Base-by-base conservation (phyloP, 2,888 invertebrate genomes). In the Anaspis maculata region DNA sequence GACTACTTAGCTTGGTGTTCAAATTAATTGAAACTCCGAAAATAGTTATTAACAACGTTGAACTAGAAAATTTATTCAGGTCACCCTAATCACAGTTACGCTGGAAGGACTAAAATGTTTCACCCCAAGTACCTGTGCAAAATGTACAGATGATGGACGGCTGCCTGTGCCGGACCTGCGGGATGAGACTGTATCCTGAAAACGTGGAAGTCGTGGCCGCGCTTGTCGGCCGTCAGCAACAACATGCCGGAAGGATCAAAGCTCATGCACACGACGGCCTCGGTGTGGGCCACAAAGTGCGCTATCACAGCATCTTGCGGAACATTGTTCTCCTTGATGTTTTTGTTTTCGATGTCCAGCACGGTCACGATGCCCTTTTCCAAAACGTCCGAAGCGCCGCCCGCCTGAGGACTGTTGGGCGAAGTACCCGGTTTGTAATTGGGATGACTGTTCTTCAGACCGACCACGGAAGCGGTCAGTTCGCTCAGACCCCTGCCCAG, bases 171-270 rank as follows among this genome's bases (percentile, higher is more conserved):
- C 6, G 92, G 80, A 1, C 89, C 87, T 29, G 83, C 80, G 1
- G 64, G 61, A 70, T 96, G 96, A 0, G 95, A 87, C 57, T 92
- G 87, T 48, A 98, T 78, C 37, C 90, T 76, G 68, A 96, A 98
- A 49, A 98, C 77, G 65, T 98, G 88, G 70, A 98, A 98, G 61
- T 92, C 89, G 57, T 95, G 91, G 0, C 95, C 96, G 13, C 88
- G 76, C 48, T 82, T 80, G 64, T 95, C 95, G 1, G 92, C 91
- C 1, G 94, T 94, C 46, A 95, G 72, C 25, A 96, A 70, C 37
- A 96, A 65, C 69, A 87, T 79, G 26, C 95, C 96, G 32, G 88
- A 89, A 26, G 83, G 79, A 66, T 96, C 94, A 63, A 95, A 95
- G 55, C 83, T 77, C 70, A 96, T 73, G 15, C 87, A 84, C 24